Evolutionary conservation across 1,140 invertebrate genomes (phyloP), one percentile per base, ranked within the genome.

Genomic region (Apis laboriosa): DNA sequence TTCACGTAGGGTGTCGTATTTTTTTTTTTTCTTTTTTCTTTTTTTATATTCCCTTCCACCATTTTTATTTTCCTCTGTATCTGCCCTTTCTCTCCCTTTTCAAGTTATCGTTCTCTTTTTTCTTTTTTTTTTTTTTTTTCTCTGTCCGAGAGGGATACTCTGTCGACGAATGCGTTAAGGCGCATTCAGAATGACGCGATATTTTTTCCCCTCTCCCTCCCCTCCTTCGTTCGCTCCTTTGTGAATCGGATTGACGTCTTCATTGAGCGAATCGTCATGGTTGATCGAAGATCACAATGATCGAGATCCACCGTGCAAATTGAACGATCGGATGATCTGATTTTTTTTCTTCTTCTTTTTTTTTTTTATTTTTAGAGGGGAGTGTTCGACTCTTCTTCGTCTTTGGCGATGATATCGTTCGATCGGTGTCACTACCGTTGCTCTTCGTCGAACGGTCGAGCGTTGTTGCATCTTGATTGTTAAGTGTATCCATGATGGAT

Each of bases 211-310:
- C 49, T 60, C 80, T 4, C 8, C 68, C n/a, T 21, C 28, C 34
- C n/a, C n/a, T 49, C 55, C 53, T 34, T 86, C 72, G 11, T 66
- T 80, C 11, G n/a, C 17, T 56, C 58, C 56, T 58, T 84, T 81
- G 63, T 82, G 66, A 49, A 55, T 53, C 63, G 68, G 77, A 71
- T 58, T 64, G 81, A 83, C 81, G 76, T 83, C 81, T 83, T 78
- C 68, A 83, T 83, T 77, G 43, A 78, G 17, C 56, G 56, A 58
- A 49, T 83, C 75, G 75, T 83, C 75, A 72, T 56, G 66, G n/a
- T 60, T 63, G 80, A 82, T 77, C 74, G 64, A 2, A 12, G 63
- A 17, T 66, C 55, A 19, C 34, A 60, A 76, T 76, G n/a, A 51
- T 43, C 34, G 49, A 28, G 51, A 34, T 72, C 56, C 49, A 19